phyloP scores from a whole-genome alignment of 2,113 vertebrate species.

The Rhinichthys klamathensis region DNA sequence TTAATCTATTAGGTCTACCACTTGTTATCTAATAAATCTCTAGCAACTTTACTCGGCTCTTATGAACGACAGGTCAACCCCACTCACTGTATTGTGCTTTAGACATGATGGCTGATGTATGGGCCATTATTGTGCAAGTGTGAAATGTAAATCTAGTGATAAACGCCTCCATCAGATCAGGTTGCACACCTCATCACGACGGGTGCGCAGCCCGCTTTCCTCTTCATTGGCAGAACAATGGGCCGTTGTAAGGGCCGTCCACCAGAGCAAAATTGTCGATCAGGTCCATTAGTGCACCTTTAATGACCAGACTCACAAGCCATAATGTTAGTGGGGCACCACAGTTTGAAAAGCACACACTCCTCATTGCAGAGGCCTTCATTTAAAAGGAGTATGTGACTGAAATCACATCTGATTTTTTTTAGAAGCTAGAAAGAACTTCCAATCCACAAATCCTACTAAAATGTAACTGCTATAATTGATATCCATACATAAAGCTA shows the following conservation, averaged over 20 bases:
- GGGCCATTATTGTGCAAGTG: slow-evolving; percentile 21
- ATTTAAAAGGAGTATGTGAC: not conserved
- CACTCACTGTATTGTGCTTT: slow-evolving; percentile 14
- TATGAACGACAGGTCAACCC: not conserved
- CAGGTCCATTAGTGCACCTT: slow-evolving; percentile 74
- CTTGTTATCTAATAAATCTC: slow-evolving; percentile 8
- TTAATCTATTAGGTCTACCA: not conserved
- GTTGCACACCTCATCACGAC: slow-evolving; percentile 50
- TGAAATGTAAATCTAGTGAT: slow-evolving; percentile 51
- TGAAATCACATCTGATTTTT: not conserved
- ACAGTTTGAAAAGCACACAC: slow-evolving; percentile 4
- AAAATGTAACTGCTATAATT: not conserved
- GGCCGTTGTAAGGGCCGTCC: slow-evolving; percentile 61
- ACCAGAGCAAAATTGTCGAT: slow-evolving; percentile 70
- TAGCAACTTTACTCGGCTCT: not conserved
- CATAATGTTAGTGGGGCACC: slow-evolving; percentile 58
- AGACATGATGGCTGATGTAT: slow-evolving; percentile 30
- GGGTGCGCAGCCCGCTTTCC: slow-evolving; percentile 54
- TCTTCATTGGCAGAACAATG: slow-evolving; percentile 73
- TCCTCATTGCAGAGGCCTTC: not conserved
- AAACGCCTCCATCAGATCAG: slow-evolving; percentile 39
- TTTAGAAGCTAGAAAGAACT: not conserved
- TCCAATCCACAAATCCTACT: not conserved
- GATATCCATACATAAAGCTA: too few species aligned
- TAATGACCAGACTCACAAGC: slow-evolving; percentile 75